Base-by-base conservation (phyloP, 1,140 invertebrate species). In the Pachyrhynchus sulphureomaculatus region DNA sequence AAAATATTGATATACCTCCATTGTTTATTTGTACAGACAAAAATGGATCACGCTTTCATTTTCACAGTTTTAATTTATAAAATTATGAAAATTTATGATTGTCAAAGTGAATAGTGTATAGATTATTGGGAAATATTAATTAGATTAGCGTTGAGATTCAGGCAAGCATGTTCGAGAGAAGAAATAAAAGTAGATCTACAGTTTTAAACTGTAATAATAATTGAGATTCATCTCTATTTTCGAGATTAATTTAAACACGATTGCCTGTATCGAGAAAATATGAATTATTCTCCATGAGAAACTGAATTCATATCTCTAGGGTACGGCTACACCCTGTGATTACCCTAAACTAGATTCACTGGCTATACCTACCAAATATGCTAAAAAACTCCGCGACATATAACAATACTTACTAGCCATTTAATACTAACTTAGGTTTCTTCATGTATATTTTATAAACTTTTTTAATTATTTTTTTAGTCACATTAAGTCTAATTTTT, bases 291-390 rank as follows among this genome's bases (percentile, higher is more conserved):
- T 58, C 51, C 41, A 23, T 34, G 64, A 66, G 59, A 68, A 65
- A 70, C 48, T 64, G 51, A 62, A 56, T 70, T 66, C 69, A 70
- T 71, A 72, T 70, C 57, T 68, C 68, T 71, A 75, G 74, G 74
- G 74, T 75, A 76, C 67, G 75, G 66, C 72, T 75, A 76, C 68
- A 76, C 75, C 75, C 75, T 76, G 75, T 76, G 65, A 68, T 72
- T 70, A 72, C 63, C 75, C 74, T 76, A 76, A 66, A 68, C 69
- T 74, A 74, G 59, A 56, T 65, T 75, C 71, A 75, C 74, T 75
- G 72, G 67, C 70, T 74, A 73, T 60, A 59, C 62, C 65, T 72
- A 72, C 62, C 49, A 42, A 65, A 61, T 59, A 52, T 56, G 37
- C 64, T 68, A 68, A 62, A 67, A 64, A 69, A 70, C 51, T 72